Evolutionary conservation across 2,888 invertebrate species (phyloP).

Genomic region (Tipula helvola): DNA sequence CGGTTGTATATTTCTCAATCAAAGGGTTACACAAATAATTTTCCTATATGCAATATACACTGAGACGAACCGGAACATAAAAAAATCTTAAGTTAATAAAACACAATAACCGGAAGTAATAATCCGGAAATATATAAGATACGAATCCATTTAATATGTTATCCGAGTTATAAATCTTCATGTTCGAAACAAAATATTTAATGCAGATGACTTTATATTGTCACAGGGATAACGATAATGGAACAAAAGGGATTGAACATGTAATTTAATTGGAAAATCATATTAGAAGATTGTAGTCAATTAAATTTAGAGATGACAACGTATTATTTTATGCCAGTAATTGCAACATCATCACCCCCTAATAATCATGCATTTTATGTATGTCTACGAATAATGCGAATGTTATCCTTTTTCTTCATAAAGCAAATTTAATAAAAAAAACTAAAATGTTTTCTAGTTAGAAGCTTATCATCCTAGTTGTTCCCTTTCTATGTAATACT

Average conservation of each 20-base stretch:
- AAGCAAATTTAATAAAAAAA: neutral
- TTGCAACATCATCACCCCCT: neutral
- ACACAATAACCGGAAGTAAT: neutral
- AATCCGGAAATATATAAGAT: neutral
- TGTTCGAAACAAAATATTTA: neutral
- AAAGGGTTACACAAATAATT: neutral
- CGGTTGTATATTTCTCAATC: neutral
- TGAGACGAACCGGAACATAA: too few relatives aligned
- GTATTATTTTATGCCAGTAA: neutral
- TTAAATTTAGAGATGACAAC: too few relatives aligned
- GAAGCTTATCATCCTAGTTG: neutral
- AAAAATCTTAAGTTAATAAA: neutral
- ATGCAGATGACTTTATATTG: neutral
- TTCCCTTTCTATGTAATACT: neutral
- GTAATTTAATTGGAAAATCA: neutral
- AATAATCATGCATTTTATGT: neutral
- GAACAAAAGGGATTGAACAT: neutral
- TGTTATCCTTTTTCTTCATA: neutral
- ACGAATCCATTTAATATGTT: neutral
- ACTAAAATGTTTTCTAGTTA: neutral
- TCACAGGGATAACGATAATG: neutral
- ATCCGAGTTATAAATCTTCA: neutral
- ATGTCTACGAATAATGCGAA: neutral
- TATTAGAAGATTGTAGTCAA: neutral
- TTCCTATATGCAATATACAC: neutral